These are phyloP conservation scores for Dermatemys mawii DNA, from an alignment of 2,113 vertebrate genomes.

Conservation along the genomic window DNA sequence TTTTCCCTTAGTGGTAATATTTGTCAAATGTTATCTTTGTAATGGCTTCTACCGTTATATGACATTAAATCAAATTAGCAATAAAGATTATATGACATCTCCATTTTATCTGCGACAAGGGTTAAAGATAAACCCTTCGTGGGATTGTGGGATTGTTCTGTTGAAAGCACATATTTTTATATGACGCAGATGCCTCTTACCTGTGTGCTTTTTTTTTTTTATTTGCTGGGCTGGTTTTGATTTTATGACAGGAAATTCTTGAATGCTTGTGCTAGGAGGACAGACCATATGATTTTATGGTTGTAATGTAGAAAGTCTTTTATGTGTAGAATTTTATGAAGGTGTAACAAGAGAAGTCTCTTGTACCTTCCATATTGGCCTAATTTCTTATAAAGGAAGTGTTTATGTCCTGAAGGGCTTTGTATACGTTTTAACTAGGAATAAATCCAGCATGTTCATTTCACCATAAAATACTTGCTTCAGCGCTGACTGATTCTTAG, in stretches of 20 bases:
- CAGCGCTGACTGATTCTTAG: slow-evolving; percentile 28
- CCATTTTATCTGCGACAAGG: neutral
- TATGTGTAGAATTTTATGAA: slow-evolving; percentile 49
- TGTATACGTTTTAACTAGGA: slow-evolving; percentile 59
- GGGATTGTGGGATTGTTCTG: neutral
- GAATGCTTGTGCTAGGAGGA: slow-evolving; percentile 48
- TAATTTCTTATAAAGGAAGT: slow-evolving; percentile 29
- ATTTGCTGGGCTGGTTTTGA: slow-evolving; percentile 12
- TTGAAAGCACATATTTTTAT: neutral
- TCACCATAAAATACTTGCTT: slow-evolving; percentile 55
- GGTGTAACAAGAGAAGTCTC: slow-evolving; percentile 46
- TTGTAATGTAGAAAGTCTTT: slow-evolving; percentile 34
- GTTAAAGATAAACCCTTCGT: neutral
- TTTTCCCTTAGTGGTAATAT: neutral
- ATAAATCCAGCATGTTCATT: slow-evolving; percentile 42
- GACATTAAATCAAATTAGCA: neutral
- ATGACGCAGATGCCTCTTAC: neutral
- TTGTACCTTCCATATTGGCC: slow-evolving; percentile 48
- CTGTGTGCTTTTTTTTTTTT: neutral
- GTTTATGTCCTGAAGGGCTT: slow-evolving; percentile 64
- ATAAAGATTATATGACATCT: neutral
- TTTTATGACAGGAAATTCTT: slow-evolving; percentile 68
- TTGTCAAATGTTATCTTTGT: neutral
- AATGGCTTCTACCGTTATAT: neutral
- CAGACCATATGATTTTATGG: slow-evolving; percentile 62